phyloP scores from a whole-genome alignment of 2,888 invertebrate species.

The Thymelicus lineola region DNA sequence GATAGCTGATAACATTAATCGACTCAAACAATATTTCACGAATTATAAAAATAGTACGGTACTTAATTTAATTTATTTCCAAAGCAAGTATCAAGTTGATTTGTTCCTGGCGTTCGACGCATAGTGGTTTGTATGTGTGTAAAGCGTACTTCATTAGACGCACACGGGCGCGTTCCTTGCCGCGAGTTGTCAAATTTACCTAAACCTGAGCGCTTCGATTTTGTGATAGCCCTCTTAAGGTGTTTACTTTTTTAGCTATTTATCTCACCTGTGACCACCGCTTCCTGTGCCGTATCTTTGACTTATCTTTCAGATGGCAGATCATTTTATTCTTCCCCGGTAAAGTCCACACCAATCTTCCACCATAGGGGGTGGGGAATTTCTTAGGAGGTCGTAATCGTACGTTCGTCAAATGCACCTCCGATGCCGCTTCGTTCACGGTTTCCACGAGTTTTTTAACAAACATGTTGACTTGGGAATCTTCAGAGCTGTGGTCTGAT shows the following conservation, averaged over 20 bases:
- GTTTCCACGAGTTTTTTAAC: conserved; percentile 90
- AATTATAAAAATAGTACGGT: too few relatives aligned
- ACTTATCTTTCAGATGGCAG: conserved; percentile 95
- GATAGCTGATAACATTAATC: too few relatives aligned
- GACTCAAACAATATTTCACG: too few relatives aligned
- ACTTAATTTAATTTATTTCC: too few relatives aligned
- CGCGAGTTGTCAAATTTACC: too few relatives aligned
- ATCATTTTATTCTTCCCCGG: conserved; percentile 94
- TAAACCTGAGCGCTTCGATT: too few relatives aligned
- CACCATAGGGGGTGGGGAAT: conserved; percentile 94
- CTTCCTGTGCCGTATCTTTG: conserved; percentile 94
- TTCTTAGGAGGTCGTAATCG: conserved; percentile 88
- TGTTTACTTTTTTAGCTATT: background rate
- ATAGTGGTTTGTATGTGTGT: too few relatives aligned
- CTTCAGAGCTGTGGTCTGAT: conserved; percentile 86
- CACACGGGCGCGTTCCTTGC: too few relatives aligned
- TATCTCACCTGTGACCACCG: conserved; percentile 93
- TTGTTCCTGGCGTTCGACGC: too few relatives aligned
- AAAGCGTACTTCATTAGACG: too few relatives aligned
- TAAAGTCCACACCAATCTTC: conserved; percentile 92
- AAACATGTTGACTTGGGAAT: conserved; percentile 92
- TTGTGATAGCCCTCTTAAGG: too few relatives aligned
- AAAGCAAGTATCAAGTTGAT: too few relatives aligned
- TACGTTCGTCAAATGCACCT: conserved; percentile 88
- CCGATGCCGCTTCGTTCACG: conserved; percentile 91